Percentiles rank a stretch among this genome's conserved stretches.
phyloP scores from a whole-genome alignment of 2,113 vertebrate genomes.

The Crotalus horridus region DNA sequence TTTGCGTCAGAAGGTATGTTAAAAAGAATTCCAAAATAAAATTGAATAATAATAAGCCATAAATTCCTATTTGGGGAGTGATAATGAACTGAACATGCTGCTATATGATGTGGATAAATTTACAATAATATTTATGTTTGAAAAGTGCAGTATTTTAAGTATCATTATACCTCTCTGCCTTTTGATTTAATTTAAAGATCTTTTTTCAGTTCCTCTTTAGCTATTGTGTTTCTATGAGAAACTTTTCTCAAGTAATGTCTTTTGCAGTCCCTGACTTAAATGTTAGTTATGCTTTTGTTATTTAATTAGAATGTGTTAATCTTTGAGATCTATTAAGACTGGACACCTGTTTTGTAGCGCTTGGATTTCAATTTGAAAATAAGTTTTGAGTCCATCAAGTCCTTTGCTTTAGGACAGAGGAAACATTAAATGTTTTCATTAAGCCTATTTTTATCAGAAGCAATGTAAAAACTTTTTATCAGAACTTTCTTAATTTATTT shows the following conservation, averaged over 20 bases:
- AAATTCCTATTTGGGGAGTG: too few relatives aligned
- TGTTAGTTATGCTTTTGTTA: background rate
- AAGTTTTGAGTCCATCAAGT: too few relatives aligned
- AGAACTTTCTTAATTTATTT: background rate
- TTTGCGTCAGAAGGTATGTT: conserved; percentile 84
- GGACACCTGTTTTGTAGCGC: background rate
- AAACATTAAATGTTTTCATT: background rate
- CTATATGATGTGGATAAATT: background rate
- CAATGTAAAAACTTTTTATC: background rate
- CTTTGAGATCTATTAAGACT: background rate
- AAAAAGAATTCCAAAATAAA: background rate
- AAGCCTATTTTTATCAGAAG: background rate
- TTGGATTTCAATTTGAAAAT: background rate
- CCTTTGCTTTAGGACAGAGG: background rate
- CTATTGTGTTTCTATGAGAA: background rate
- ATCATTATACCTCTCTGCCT: background rate
- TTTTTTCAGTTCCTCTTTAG: background rate
- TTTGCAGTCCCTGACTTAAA: background rate
- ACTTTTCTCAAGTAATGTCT: background rate
- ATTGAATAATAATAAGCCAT: background rate
- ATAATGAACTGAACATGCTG: background rate
- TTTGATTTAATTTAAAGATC: background rate
- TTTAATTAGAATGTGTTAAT: background rate
- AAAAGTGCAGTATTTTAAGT: background rate
- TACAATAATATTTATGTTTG: background rate